Evolutionary conservation across 2,888 invertebrate genomes (phyloP).

Genomic region (Tineola bisselliella): DNA sequence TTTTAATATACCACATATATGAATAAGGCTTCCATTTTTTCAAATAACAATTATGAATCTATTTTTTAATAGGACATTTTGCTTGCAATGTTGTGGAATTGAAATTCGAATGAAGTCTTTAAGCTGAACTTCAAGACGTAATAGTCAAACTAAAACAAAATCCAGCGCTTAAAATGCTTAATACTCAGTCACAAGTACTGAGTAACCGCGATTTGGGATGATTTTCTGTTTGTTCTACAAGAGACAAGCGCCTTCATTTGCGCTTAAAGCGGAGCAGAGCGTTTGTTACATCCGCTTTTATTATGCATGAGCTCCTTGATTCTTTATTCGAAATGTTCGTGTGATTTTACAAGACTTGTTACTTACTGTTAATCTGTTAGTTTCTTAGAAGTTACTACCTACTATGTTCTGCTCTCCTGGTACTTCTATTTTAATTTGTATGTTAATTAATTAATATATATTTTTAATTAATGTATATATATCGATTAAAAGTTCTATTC

Average conservation of each 20-base stretch:
- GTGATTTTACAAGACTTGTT: not conserved
- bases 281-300: slow-evolving; percentile 10
- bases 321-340: not conserved
- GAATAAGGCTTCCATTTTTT: no score
- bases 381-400: not conserved
- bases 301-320: slow-evolving; percentile 7
- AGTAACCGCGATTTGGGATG: slow-evolving; percentile 13
- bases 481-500: no score
- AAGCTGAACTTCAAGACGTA: no score
- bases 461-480: no score
- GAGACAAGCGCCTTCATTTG: slow-evolving; percentile 6
- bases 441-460: no score
- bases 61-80: no score
- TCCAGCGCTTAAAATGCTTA: not conserved
- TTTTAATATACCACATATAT: no score
- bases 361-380: not conserved
- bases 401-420: not conserved
- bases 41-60: no score
- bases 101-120: no score
- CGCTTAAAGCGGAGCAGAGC: slow-evolving; percentile 7
- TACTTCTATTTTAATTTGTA: not conserved
- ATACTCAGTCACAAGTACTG: not conserved
- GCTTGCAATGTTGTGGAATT: no score
- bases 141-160: no score
- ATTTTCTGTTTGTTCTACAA: slow-evolving; percentile 7